These are phyloP conservation scores for Aurelia coerulea DNA, from an alignment of 30 jellyfish, hydroid and myxozoan genomes.

Conservation along the genomic window DNA sequence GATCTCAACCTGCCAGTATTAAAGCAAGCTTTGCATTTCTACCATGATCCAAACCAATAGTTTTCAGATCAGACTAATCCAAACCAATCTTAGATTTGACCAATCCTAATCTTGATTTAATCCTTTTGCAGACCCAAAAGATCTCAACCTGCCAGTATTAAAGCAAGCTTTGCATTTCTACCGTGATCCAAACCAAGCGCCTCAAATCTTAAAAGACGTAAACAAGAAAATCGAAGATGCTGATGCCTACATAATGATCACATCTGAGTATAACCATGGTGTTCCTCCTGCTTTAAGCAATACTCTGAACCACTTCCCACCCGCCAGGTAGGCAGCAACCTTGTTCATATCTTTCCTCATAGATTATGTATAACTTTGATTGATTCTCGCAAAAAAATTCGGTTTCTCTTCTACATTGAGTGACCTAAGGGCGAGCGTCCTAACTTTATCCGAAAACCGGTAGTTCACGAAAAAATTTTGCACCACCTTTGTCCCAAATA, in stretches of 20 bases:
- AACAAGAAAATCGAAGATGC: conserved; percentile 64
- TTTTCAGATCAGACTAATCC: too few species aligned
- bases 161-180: conserved; percentile 76
- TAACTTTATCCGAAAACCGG: too few species aligned
- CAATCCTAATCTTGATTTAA: too few species aligned
- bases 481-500: too few species aligned
- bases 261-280: conserved; percentile 75
- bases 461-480: too few species aligned
- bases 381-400: too few species aligned
- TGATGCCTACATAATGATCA: conserved; percentile 52
- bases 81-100: too few species aligned
- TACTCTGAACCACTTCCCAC: conserved; percentile 67
- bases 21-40: too few species aligned
- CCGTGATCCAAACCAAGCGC: conserved; percentile 71
- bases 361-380: background rate
- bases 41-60: too few species aligned
- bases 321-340: conserved; percentile 42
- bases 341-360: background rate
- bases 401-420: too few species aligned
- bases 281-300: conserved; percentile 74
- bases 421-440: too few species aligned
- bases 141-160: conserved; percentile 51
- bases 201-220: conserved; percentile 41
- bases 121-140: conserved; percentile 28
- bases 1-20: background rate